These are phyloP conservation scores for Megaceryle alcyon DNA, from an alignment of 2,797 vertebrate species.

Conservation along the genomic window DNA sequence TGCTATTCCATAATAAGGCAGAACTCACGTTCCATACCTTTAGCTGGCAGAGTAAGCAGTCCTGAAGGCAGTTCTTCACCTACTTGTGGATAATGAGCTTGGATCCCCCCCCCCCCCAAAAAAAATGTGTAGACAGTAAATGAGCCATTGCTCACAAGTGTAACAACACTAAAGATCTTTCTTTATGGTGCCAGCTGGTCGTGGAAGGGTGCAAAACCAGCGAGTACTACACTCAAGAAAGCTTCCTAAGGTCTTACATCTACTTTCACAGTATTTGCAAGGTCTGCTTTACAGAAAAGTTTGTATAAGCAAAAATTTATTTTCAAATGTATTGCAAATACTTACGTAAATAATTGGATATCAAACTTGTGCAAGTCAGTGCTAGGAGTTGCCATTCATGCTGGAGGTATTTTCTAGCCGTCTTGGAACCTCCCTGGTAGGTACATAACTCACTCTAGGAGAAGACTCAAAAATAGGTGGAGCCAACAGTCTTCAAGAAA, in stretches of 20 bases:
- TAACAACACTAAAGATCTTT: neutral
- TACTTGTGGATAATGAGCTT: neutral
- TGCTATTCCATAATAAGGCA: neutral
- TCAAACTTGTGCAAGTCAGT: constrained; percentile 1
- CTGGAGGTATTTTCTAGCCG: neutral
- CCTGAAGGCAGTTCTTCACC: neutral
- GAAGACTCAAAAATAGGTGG: neutral
- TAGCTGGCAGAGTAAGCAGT: neutral
- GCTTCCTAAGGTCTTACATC: neutral
- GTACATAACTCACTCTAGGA: neutral
- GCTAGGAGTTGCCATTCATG: neutral
- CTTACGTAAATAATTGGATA: neutral
- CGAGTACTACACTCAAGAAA: neutral
- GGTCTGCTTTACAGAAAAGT: neutral
- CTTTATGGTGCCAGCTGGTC: neutral
- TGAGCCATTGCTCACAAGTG: neutral
- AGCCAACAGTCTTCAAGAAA: neutral
- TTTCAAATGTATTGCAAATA: constrained; percentile 10
- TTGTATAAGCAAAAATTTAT: neutral
- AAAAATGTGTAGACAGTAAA: neutral
- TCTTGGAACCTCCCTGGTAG: neutral
- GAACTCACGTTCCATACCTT: neutral
- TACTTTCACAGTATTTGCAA: neutral
- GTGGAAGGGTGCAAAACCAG: neutral
- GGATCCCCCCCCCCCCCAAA: too few relatives aligned